A percentile compares a stretch with the other conserved stretches of the same genome.
These are phyloP conservation scores for Vannuccia rotundouncinata DNA, from an alignment of 2,888 invertebrate species.

Conservation along the genomic window DNA sequence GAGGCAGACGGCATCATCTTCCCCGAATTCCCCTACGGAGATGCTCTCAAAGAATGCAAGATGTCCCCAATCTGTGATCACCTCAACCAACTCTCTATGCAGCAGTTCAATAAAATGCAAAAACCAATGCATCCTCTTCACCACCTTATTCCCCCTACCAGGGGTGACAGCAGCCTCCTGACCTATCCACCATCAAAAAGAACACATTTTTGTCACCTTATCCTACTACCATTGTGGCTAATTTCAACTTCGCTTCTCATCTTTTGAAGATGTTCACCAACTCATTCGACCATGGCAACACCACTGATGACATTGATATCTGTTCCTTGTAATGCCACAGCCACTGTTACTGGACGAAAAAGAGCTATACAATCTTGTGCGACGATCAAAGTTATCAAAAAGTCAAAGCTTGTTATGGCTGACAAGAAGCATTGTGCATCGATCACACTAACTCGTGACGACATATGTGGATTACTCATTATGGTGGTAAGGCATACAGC, in stretches of 20 bases:
- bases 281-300: background rate
- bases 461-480: background rate
- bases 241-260: background rate
- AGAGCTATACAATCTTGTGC: background rate
- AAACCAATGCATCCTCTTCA: slow-evolving; percentile 6
- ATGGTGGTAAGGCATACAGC: background rate
- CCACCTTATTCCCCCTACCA: slow-evolving; percentile 20
- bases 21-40: background rate
- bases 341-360: background rate
- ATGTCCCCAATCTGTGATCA: background rate
- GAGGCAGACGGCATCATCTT: slow-evolving; percentile 21
- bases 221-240: background rate
- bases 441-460: background rate
- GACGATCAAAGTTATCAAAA: background rate
- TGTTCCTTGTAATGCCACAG: slow-evolving; percentile 14
- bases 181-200: no score
- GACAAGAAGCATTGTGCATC: slow-evolving; percentile 12
- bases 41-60: slow-evolving; percentile 7
- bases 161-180: background rate
- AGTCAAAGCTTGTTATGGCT: slow-evolving; percentile 6
- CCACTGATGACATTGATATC: background rate
- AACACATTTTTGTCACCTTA: background rate
- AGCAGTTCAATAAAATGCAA: slow-evolving; percentile 19
- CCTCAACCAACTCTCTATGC: background rate
- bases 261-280: background rate